Evolutionary conservation across 2,888 invertebrate genomes (phyloP).

Genomic region (Ischnus inquisitorius): DNA sequence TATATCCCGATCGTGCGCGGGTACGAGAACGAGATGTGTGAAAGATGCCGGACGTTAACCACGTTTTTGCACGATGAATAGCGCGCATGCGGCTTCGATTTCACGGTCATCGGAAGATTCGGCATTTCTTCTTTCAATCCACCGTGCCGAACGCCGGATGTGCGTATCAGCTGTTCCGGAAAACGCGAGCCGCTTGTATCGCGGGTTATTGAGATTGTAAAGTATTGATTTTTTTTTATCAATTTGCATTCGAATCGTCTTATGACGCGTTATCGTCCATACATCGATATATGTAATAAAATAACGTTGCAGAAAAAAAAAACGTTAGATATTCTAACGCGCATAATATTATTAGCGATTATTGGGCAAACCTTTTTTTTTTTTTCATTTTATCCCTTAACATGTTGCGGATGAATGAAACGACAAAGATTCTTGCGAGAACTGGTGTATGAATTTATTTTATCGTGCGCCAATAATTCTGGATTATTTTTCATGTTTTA

Average conservation of each 20-base stretch:
- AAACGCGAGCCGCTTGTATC: background rate
- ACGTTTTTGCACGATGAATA: background rate
- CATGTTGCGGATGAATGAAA: background rate
- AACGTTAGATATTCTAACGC: no score
- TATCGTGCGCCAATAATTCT: conserved; percentile 21
- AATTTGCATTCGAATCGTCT: background rate
- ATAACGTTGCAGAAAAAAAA: no score
- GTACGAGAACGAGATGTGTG: background rate
- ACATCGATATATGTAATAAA: no score
- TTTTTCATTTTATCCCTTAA: no score
- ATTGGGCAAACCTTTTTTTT: no score
- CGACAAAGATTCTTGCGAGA: conserved; percentile 11
- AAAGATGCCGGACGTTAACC: conserved; percentile 7
- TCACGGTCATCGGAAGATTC: conserved; percentile 3
- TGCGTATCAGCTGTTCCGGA: conserved; percentile 12
- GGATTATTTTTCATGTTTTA: background rate
- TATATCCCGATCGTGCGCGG: background rate
- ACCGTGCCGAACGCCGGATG: background rate
- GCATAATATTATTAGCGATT: no score
- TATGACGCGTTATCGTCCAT: background rate
- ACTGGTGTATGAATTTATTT: conserved; percentile 28
- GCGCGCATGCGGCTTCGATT: conserved; percentile 6
- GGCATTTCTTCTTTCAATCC: background rate
- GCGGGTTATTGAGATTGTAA: background rate
- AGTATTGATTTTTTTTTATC: background rate